Conservation (phyloP, 2,888 invertebrate species). For the Aphidoletes aphidimyza region DNA sequence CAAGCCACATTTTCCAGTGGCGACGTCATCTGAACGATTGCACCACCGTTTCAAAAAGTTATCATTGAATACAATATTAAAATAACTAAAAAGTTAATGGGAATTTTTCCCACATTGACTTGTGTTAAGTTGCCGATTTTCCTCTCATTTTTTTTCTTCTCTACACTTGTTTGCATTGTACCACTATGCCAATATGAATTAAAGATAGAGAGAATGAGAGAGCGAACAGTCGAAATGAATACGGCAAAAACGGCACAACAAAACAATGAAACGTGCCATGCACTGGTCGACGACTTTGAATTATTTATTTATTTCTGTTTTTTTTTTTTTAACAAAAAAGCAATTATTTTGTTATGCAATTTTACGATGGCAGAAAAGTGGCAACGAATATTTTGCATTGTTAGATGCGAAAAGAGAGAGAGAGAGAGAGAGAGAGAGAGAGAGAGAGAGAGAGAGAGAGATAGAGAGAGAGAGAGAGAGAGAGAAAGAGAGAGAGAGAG, state of each 20-base stretch:
- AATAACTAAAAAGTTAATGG: background rate
- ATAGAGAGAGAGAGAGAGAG: background rate
- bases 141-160: background rate
- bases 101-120: conserved; percentile 43
- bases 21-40: background rate
- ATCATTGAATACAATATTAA: background rate
- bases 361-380: conserved; percentile 30
- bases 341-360: conserved; percentile 43
- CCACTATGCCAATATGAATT: background rate
- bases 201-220: background rate
- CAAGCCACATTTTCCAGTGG: background rate
- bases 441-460: background rate
- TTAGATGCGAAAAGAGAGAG: background rate
- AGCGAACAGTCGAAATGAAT: background rate
- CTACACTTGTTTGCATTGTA: background rate
- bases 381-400: background rate
- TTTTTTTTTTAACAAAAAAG: conserved; percentile 13
- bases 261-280: conserved; percentile 49
- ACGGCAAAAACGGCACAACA: background rate
- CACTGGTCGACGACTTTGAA: conserved; percentile 38
- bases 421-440: background rate
- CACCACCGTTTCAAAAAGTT: background rate
- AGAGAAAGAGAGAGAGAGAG: background rate
- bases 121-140: background rate
- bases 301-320: background rate